Percentiles rank a stretch among this genome's conserved stretches.
phyloP scores from a whole-genome alignment of 2,113 vertebrate species.

The Trogon melanurus region DNA sequence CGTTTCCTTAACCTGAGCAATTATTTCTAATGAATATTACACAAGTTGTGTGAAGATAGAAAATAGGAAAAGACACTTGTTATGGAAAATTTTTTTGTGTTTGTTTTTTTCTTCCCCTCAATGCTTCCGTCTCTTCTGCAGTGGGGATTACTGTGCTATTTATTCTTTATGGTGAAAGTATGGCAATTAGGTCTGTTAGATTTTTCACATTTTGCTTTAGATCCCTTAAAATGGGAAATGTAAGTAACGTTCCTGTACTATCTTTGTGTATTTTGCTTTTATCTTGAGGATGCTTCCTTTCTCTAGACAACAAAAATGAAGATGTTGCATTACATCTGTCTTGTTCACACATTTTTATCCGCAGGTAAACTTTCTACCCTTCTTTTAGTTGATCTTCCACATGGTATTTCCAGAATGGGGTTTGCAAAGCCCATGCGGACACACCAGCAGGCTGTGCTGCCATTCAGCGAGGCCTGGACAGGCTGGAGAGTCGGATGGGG shows the following conservation, averaged over 20 bases:
- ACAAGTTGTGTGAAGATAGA: neutral
- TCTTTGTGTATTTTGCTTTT: neutral
- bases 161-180: neutral
- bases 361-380: neutral
- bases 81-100: neutral
- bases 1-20: neutral
- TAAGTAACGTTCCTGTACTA: neutral
- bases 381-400: neutral
- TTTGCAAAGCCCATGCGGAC: too few species aligned
- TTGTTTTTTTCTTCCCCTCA: neutral
- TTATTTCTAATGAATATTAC: conserved; percentile 4
- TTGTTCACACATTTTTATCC: neutral
- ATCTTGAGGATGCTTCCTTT: neutral
- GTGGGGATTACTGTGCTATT: neutral
- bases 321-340: neutral
- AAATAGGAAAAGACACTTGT: neutral
- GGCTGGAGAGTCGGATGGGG: too few species aligned
- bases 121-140: neutral
- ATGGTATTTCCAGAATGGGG: too few species aligned
- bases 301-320: neutral
- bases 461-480: too few species aligned
- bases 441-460: too few species aligned
- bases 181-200: neutral
- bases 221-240: neutral
- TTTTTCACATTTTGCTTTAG: neutral